A percentile compares a stretch with the other conserved stretches of the same genome.
Conservation (phyloP, 2,888 invertebrate species). For the Cephus rjabovi region DNA sequence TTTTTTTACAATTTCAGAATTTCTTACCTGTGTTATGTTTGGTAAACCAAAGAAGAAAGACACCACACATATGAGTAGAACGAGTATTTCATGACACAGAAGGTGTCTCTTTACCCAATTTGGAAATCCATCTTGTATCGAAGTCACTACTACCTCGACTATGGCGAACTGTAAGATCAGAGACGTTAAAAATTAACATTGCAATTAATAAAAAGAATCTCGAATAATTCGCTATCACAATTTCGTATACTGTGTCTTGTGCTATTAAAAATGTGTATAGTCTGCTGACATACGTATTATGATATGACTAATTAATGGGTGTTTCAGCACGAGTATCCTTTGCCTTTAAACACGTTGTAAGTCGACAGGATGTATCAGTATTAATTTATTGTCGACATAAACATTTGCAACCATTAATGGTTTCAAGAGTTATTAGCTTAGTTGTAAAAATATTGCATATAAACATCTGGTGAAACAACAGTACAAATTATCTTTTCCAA, state of each 20-base stretch:
- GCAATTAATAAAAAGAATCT: constrained; percentile 3
- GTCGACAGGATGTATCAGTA: neutral
- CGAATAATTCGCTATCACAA: neutral
- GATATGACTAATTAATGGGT: neutral
- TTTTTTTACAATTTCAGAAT: neutral
- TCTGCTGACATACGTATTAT: neutral
- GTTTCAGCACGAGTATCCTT: neutral
- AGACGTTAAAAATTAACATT: neutral
- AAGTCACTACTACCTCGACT: constrained; percentile 93
- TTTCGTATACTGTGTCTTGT: neutral
- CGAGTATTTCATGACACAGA: constrained; percentile 88
- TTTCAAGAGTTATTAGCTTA: neutral
- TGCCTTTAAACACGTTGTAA: neutral
- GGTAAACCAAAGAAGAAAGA: constrained; percentile 89
- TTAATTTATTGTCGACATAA: neutral
- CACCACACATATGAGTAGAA: constrained; percentile 83
- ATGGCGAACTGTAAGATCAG: constrained; percentile 83
- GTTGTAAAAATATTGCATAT: neutral
- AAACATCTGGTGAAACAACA: neutral
- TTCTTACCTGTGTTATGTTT: constrained; percentile 82
- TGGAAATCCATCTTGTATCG: constrained; percentile 93
- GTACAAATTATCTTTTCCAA: neutral
- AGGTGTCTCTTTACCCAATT: constrained; percentile 85
- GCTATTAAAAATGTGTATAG: neutral
- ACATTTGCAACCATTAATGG: neutral